phyloP scores from a whole-genome alignment of 2,888 invertebrate species.

The Alsophila aescularia region DNA sequence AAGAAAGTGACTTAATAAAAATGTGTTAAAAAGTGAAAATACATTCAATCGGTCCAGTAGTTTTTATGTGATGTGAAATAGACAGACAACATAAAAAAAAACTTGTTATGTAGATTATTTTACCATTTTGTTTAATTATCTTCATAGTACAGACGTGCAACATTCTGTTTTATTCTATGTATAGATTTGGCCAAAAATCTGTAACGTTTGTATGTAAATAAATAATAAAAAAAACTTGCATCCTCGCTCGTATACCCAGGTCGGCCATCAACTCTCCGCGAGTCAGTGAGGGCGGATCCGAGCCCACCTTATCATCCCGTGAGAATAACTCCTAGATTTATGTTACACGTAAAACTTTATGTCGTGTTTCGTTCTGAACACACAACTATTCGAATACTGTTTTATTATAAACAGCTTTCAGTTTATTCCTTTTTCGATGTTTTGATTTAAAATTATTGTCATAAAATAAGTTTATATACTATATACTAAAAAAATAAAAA shows the following conservation, averaged over 20 bases:
- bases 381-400: constrained; percentile 47
- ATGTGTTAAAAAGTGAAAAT: too few relatives aligned
- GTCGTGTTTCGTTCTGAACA: constrained; percentile 71
- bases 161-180: too few relatives aligned
- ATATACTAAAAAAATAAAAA: too few relatives aligned
- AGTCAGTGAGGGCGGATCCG: constrained; percentile 41
- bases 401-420: constrained; percentile 53
- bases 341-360: constrained; percentile 80
- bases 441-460: constrained; percentile 23
- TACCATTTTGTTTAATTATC: too few relatives aligned
- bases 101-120: too few relatives aligned
- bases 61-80: too few relatives aligned
- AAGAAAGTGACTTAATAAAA: too few relatives aligned
- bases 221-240: constrained; percentile 29
- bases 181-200: background rate
- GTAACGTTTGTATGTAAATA: constrained; percentile 26
- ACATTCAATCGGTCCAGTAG: too few relatives aligned
- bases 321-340: constrained; percentile 82
- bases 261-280: constrained; percentile 38
- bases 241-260: constrained; percentile 28
- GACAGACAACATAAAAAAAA: too few relatives aligned
- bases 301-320: constrained; percentile 77
- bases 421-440: constrained; percentile 29
- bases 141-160: too few relatives aligned
- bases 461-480: background rate